Percentiles rank a stretch among this genome's conserved stretches.
These are phyloP conservation scores for Catharus minimus DNA, from an alignment of 2,113 vertebrate genomes.

Conservation along the genomic window DNA sequence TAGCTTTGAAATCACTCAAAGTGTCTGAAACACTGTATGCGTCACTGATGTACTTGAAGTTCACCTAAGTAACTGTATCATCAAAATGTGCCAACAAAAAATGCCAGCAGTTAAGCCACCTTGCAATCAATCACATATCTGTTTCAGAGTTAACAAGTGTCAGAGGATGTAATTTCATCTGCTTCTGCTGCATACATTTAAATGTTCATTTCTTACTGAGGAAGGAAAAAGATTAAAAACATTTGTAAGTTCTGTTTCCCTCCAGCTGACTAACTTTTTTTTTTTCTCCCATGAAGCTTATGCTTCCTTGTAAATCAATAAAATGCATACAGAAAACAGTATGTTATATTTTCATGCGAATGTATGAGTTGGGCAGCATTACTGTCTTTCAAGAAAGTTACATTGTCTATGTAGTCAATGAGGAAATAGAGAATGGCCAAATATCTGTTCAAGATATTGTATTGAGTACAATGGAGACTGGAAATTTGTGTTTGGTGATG, in stretches of 20 bases:
- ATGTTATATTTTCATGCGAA: background rate
- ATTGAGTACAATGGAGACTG: background rate
- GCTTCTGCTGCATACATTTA: constrained; percentile 71
- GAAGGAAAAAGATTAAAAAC: constrained; percentile 53
- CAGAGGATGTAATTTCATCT: constrained; percentile 75
- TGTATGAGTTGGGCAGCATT: background rate
- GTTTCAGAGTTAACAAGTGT: constrained; percentile 74
- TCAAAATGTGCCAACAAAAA: constrained; percentile 71
- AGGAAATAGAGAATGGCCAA: background rate
- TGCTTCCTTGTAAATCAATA: background rate
- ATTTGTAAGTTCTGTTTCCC: constrained; percentile 35
- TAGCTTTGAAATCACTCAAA: constrained; percentile 72
- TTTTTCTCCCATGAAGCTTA: background rate
- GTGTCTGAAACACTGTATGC: constrained; percentile 59
- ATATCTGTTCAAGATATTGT: background rate
- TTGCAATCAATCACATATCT: constrained; percentile 75
- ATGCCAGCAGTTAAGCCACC: constrained; percentile 68
- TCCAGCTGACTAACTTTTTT: background rate
- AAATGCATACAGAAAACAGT: background rate
- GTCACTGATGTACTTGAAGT: constrained; percentile 72
- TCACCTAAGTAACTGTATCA: constrained; percentile 73
- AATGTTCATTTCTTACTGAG: constrained; percentile 60
- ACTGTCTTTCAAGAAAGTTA: background rate
- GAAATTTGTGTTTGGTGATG: background rate
- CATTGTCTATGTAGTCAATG: background rate